A percentile compares a stretch with the other conserved stretches of the same genome.
Evolutionary conservation across 2,888 invertebrate genomes (phyloP).

Genomic region (Tromatobia lineatoria): DNA sequence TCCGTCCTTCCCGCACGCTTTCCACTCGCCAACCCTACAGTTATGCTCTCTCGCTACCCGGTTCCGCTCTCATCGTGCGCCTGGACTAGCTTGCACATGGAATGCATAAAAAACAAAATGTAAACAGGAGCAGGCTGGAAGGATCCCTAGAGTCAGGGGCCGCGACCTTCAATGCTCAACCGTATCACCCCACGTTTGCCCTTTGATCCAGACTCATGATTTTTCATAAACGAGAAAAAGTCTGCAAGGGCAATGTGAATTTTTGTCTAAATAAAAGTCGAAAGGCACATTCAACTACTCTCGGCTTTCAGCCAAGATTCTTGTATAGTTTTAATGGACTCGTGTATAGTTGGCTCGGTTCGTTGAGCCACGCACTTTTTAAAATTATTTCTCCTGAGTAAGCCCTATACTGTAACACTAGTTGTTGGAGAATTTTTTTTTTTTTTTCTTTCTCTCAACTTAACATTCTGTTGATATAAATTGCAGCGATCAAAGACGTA

Average conservation of each 20-base stretch:
- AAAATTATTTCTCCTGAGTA: not conserved
- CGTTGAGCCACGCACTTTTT: not conserved
- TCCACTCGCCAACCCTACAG: constrained; percentile 5
- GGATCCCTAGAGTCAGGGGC: constrained; percentile 9
- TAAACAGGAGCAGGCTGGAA: constrained; percentile 49
- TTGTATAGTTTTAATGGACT: constrained; percentile 12
- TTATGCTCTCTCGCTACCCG: not conserved
- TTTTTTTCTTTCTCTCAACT: not conserved
- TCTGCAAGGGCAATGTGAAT: not conserved
- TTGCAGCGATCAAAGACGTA: not conserved
- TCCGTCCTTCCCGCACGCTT: not conserved
- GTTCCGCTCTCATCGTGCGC: constrained; percentile 46
- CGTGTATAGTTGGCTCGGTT: not conserved
- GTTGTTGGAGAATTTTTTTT: not conserved
- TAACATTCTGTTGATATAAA: not conserved
- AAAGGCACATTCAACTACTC: constrained; percentile 11
- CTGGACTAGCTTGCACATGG: not conserved
- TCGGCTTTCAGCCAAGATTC: constrained; percentile 7
- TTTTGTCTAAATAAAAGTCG: not conserved
- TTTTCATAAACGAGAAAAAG: constrained; percentile 48
- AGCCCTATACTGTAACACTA: not conserved
- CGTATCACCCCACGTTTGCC: constrained; percentile 13
- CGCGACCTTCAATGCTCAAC: constrained; percentile 33
- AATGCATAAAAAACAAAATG: constrained; percentile 53
- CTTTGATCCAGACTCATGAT: constrained; percentile 62